A percentile compares a stretch with the other conserved stretches of the same genome.
phyloP scores from a whole-genome alignment of 2,888 invertebrate genomes.

The Hartigia nigra region DNA sequence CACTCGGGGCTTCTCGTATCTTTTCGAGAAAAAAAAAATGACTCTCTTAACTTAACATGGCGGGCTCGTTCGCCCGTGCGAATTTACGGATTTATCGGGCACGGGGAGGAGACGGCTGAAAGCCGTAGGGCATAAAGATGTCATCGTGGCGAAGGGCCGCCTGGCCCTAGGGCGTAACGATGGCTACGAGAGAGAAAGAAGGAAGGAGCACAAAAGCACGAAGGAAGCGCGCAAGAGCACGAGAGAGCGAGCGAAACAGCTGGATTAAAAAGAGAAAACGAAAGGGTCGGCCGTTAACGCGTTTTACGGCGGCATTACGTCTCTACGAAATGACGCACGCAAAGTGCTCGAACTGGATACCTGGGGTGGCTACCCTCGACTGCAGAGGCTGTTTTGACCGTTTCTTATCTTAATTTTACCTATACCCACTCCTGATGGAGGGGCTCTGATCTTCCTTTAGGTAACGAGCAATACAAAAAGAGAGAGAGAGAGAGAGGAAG shows the following conservation, averaged over 20 bases:
- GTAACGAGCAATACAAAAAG: constrained; percentile 26
- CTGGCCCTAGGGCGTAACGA: not conserved
- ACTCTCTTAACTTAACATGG: not conserved
- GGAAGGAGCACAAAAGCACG: not conserved
- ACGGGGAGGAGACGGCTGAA: constrained; percentile 1
- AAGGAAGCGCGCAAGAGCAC: not conserved
- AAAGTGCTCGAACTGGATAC: constrained; percentile 42
- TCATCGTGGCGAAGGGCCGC: constrained; percentile 7
- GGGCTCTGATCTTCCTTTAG: not conserved
- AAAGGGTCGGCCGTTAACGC: constrained; percentile 46
- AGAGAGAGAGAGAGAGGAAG: constrained; percentile 15
- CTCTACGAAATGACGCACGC: constrained; percentile 53
- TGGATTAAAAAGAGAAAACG: not conserved
- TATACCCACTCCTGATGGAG: not conserved
- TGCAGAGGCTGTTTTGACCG: not conserved
- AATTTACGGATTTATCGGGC: not conserved
- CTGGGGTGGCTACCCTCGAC: not conserved
- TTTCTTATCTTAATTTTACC: not conserved
- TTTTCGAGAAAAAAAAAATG: not conserved
- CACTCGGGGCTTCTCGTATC: not conserved
- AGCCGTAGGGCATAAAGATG: constrained; percentile 8
- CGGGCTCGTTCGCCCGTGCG: not conserved
- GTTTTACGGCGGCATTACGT: constrained; percentile 57
- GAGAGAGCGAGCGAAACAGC: constrained; percentile 21
- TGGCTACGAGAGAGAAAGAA: not conserved